phyloP scores from a whole-genome alignment of 1,140 invertebrate species.

The Sogatella furcifera region DNA sequence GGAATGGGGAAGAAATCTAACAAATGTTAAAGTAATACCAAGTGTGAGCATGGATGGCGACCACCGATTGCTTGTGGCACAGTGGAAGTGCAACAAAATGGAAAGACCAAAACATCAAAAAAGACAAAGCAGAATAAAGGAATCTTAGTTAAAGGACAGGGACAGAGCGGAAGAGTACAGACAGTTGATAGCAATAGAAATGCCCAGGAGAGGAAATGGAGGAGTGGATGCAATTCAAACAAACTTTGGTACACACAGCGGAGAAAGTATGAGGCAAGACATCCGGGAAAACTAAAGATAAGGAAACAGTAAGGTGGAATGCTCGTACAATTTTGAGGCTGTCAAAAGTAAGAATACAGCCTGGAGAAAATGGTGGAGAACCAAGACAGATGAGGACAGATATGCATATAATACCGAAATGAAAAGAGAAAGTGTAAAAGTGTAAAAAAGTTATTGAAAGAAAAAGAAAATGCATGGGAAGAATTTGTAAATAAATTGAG shows the following conservation, averaged over 20 bases:
- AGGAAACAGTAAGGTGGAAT: neutral
- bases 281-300: neutral
- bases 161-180: neutral
- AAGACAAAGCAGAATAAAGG: neutral
- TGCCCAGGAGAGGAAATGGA: neutral
- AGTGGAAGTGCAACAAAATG: neutral
- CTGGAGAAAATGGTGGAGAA: neutral
- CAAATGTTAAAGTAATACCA: no score
- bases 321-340: neutral
- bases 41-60: no score
- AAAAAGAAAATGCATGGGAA: no score
- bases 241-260: neutral
- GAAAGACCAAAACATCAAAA: neutral
- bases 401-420: no score
- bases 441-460: no score
- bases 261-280: neutral
- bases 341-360: neutral
- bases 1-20: no score
- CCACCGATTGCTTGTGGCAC: no score
- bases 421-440: no score
- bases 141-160: neutral
- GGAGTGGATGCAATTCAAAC: neutral
- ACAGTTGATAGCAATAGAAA: neutral
- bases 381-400: neutral
- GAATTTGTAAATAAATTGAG: no score